A percentile compares a stretch with the other conserved stretches of the same genome.
Conservation (phyloP, 2,888 invertebrate genomes). For the Lycophotia porphyrea region DNA sequence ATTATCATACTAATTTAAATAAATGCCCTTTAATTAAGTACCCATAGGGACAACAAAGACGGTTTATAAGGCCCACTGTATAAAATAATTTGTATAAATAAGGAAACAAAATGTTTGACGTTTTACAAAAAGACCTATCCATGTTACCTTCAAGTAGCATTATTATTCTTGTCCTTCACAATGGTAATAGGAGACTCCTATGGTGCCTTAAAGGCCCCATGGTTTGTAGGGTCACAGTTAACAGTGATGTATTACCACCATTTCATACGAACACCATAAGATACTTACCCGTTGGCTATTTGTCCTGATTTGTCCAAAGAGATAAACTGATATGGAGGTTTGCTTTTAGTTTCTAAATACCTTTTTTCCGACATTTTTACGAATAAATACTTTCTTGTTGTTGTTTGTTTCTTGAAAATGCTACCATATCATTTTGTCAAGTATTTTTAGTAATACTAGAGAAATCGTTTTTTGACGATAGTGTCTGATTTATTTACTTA, state of each 20-base stretch:
- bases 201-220: slow-evolving; percentile 37
- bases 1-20: not conserved
- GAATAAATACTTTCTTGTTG: not conserved
- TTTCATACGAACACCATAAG: slow-evolving; percentile 58
- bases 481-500: not conserved
- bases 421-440: not conserved
- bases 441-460: not conserved
- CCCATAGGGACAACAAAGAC: not conserved
- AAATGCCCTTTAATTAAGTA: not conserved
- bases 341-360: slow-evolving; percentile 35
- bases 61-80: not conserved
- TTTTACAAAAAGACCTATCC: not conserved
- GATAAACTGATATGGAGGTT: slow-evolving; percentile 44
- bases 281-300: slow-evolving; percentile 50
- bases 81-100: slow-evolving; percentile 6
- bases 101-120: not conserved
- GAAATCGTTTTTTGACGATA: not conserved
- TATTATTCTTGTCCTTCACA: slow-evolving; percentile 35
- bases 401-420: not conserved
- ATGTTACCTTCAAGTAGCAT: slow-evolving; percentile 24
- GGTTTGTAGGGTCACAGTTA: slow-evolving; percentile 36
- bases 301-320: slow-evolving; percentile 52
- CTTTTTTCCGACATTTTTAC: not conserved
- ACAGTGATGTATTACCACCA: slow-evolving; percentile 47
- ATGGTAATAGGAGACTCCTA: slow-evolving; percentile 42